Percentiles rank a stretch among this genome's conserved stretches.
These are phyloP conservation scores for Netelia inedita DNA, from an alignment of 2,888 invertebrate genomes.

Conservation along the genomic window DNA sequence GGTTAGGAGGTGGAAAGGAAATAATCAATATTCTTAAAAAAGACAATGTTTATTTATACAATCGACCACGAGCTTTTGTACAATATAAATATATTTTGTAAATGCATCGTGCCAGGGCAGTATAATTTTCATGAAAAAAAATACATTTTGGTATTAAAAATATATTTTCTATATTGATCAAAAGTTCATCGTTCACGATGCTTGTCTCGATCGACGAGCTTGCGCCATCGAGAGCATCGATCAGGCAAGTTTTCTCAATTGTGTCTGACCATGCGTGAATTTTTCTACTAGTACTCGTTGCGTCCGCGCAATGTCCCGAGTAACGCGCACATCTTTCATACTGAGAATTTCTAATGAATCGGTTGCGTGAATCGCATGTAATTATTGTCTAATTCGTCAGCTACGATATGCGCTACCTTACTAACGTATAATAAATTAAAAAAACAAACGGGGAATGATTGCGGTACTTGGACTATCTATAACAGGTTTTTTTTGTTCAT, in stretches of 20 bases:
- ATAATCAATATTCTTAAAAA: conserved; percentile 60
- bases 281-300: background rate
- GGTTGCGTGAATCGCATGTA: conserved; percentile 16
- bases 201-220: conserved; percentile 21
- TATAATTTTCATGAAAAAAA: conserved; percentile 52
- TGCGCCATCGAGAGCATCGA: conserved; percentile 6
- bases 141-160: conserved; percentile 71
- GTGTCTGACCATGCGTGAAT: conserved; percentile 8
- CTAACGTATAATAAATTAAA: conserved; percentile 68
- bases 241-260: background rate
- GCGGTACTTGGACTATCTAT: conserved; percentile 64
- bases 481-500: conserved; percentile 33
- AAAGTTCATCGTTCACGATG: conserved; percentile 1
- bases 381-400: conserved; percentile 35
- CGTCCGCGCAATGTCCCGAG: background rate
- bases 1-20: background rate
- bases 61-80: conserved; percentile 64
- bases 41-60: conserved; percentile 75
- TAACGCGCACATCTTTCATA: conserved; percentile 11
- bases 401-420: conserved; percentile 25
- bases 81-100: conserved; percentile 43
- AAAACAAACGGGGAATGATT: conserved; percentile 75
- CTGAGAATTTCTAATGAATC: conserved; percentile 36
- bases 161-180: conserved; percentile 49
- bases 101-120: conserved; percentile 49